phyloP scores from a whole-genome alignment of 1,140 invertebrate species.

The Scaptomyza graminum region DNA sequence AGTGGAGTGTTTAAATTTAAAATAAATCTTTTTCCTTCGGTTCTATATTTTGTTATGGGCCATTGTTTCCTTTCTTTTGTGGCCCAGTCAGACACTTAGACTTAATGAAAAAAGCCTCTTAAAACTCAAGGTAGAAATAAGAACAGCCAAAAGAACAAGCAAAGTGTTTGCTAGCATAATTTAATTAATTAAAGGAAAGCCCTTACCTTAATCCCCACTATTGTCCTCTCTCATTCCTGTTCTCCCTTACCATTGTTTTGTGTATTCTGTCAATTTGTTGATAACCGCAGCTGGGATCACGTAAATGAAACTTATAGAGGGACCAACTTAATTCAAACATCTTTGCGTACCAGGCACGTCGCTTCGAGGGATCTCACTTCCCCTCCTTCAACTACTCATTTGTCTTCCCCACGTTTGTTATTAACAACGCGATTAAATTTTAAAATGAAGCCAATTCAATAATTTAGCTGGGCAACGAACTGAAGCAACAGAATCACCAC shows the following conservation, averaged over 20 bases:
- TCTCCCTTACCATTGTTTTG: background rate
- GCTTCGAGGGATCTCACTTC: background rate
- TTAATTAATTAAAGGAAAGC: conserved; percentile 55
- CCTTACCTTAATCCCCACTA: background rate
- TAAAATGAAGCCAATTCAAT: conserved; percentile 47
- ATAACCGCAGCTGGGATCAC: conserved; percentile 29
- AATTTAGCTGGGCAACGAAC: conserved; percentile 41
- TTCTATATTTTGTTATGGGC: background rate
- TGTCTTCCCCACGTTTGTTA: background rate
- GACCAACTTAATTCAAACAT: conserved; percentile 20
- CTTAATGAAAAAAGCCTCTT: conserved; percentile 47
- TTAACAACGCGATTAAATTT: conserved; percentile 52
- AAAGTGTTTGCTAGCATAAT: conserved; percentile 51
- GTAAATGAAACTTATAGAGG: conserved; percentile 15
- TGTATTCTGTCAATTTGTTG: conserved; percentile 46
- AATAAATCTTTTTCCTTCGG: conserved; percentile 3
- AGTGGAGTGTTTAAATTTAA: conserved; percentile 5
- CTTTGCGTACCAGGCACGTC: conserved; percentile 20
- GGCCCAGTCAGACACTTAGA: conserved; percentile 8
- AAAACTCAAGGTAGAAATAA: conserved; percentile 32
- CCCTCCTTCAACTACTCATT: background rate
- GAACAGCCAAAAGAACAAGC: conserved; percentile 5
- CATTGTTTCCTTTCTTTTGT: conserved; percentile 5
- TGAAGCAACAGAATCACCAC: conserved; percentile 33
- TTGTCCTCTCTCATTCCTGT: background rate